phyloP scores from a whole-genome alignment of 1,140 invertebrate genomes.

The Trachelipus rathkii region DNA sequence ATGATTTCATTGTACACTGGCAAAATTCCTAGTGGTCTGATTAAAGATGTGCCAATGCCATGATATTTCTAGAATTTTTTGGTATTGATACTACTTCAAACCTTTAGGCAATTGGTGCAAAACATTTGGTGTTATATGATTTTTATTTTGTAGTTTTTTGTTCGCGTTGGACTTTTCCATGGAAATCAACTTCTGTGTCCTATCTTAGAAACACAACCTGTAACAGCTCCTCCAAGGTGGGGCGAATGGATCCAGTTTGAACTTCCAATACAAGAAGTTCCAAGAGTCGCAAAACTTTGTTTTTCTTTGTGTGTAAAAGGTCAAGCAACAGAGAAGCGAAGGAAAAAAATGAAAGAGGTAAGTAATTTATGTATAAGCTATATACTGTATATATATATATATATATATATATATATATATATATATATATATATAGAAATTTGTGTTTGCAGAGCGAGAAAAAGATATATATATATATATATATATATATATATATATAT shows the following conservation, averaged over 20 bases:
- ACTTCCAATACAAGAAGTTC: conserved; percentile 33
- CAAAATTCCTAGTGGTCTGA: too few relatives aligned
- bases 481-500: conserved; percentile 23
- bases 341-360: conserved; percentile 14
- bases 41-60: too few relatives aligned
- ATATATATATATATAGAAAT: conserved; percentile 29
- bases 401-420: conserved; percentile 26
- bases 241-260: conserved; percentile 34
- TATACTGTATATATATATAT: conserved; percentile 1
- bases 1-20: too few relatives aligned
- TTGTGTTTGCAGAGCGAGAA: too few relatives aligned
- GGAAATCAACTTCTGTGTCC: conserved; percentile 58
- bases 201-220: conserved; percentile 52
- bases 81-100: neutral
- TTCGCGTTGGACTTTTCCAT: conserved; percentile 58
- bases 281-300: conserved; percentile 20
- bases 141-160: conserved; percentile 53
- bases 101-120: neutral
- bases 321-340: conserved; percentile 12
- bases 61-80: too few relatives aligned
- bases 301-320: conserved; percentile 21
- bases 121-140: neutral
- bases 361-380: neutral
- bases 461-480: conserved; percentile 27
- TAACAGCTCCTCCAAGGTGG: conserved; percentile 43